Percentiles rank a stretch among this genome's conserved stretches.
phyloP scores from a whole-genome alignment of 1,140 invertebrate genomes.

The Nymphalis io region DNA sequence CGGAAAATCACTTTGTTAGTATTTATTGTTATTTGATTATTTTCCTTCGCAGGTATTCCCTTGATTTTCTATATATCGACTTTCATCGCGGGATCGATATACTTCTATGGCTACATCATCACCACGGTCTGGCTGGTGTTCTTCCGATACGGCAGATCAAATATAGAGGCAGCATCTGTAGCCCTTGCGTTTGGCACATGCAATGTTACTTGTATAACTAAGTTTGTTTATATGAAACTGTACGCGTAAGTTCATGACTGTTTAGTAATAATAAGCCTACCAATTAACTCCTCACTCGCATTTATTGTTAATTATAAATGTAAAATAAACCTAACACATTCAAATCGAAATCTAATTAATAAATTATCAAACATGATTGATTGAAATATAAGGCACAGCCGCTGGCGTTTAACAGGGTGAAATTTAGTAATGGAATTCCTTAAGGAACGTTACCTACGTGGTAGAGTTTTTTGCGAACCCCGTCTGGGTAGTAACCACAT shows the following conservation, averaged over 20 bases:
- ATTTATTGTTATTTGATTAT: not conserved
- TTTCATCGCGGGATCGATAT: not conserved
- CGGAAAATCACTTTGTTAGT: no score
- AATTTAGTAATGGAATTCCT: no score
- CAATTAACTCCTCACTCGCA: not conserved
- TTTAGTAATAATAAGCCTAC: not conserved
- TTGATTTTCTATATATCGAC: conserved; percentile 17
- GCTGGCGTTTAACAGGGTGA: no score
- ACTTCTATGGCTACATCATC: conserved; percentile 27
- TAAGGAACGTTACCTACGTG: no score
- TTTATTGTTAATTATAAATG: not conserved
- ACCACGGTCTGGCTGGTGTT: conserved; percentile 21
- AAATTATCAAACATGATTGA: no score
- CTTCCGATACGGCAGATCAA: conserved; percentile 7
- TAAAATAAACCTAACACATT: no score
- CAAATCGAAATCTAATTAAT: no score
- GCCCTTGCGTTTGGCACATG: conserved; percentile 12
- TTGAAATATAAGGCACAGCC: no score
- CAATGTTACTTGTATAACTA: conserved; percentile 18
- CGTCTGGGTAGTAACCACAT: no score
- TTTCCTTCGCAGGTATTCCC: conserved; percentile 9
- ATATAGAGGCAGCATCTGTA: not conserved
- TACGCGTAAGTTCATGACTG: conserved; percentile 13
- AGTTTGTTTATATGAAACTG: conserved; percentile 22
- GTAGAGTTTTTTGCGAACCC: no score